Percentiles rank a stretch among this genome's conserved stretches.
Evolutionary conservation across 2,888 invertebrate species (phyloP).

Genomic region (Cataglyphis rosenhaueri): DNA sequence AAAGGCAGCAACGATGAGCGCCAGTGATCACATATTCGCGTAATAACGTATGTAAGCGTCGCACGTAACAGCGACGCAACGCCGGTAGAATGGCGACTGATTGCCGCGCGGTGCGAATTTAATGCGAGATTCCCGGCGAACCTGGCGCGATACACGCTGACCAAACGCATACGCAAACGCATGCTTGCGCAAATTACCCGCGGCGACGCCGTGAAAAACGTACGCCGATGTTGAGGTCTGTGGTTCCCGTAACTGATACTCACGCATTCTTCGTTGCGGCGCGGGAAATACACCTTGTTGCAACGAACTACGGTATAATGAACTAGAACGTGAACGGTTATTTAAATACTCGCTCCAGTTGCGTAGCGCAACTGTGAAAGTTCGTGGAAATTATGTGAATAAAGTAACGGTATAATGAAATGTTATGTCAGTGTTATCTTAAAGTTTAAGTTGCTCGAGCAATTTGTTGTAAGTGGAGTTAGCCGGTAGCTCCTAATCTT

Average conservation of each 20-base stretch:
- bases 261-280: constrained; percentile 35
- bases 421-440: background rate
- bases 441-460: background rate
- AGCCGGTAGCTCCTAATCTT: background rate
- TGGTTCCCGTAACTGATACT: constrained; percentile 22
- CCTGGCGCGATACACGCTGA: constrained; percentile 58
- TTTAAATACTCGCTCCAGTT: constrained; percentile 1
- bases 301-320: constrained; percentile 12
- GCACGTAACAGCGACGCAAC: constrained; percentile 76
- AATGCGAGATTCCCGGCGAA: constrained; percentile 74
- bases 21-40: constrained; percentile 68
- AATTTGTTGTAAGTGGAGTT: background rate
- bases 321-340: constrained; percentile 11
- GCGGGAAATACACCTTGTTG: background rate
- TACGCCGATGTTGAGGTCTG: constrained; percentile 42
- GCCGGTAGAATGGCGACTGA: constrained; percentile 79
- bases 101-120: constrained; percentile 78
- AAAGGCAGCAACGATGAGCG: constrained; percentile 57
- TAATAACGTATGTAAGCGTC: constrained; percentile 77
- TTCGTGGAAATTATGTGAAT: background rate
- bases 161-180: constrained; percentile 43
- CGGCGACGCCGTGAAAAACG: constrained; percentile 39
- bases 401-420: constrained; percentile 25
- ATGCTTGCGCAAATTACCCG: constrained; percentile 39
- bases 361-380: background rate